Base-by-base conservation (phyloP, 2,797 vertebrate genomes). In the Falco biarmicus region DNA sequence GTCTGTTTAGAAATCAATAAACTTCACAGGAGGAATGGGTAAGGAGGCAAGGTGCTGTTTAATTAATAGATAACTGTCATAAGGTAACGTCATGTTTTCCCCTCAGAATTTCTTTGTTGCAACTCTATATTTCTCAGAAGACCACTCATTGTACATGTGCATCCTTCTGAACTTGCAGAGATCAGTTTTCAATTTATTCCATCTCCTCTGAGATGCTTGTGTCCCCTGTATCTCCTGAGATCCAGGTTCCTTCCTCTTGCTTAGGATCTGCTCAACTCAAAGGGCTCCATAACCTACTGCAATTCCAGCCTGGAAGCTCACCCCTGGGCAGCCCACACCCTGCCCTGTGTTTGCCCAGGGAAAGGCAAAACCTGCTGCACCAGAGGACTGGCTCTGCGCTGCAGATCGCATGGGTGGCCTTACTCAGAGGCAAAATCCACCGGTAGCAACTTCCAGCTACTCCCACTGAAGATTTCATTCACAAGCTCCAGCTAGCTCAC, bases 111-210 rank as follows among this genome's bases (percentile, higher is more conserved):
- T 84, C n/a, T 87, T 87, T 73, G 37, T 56, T 68, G 29, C 3
- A 1, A 11, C 25, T 68, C 31, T 9, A 17, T 2, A 76, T 63
- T 78, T 22, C 48, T 77, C 32, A 68, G 39, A 89, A 87, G 48
- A 37, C 17, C 7, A 10, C 28, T 77, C n/a, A 11, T 0, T 4
- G 19, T 45, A 54, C 32, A 1, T 8, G 5, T 15, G 29, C 0
- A 0, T 45, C 37, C 57, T 75, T 75, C 83, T 86, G n/a, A 93
- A 61, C 8, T 60, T 64, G 10, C 34, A 89, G 74, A 92, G 21
- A 66, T 43, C 15, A 20, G 29, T 43, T 76, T 79, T 61, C 70
- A 54, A 12, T 69, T 41, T 51, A 43, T 50, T 69, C 37, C 39
- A 7, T 32, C 22, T 45, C 10, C n/a, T 15, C 19, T 53, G 65